A percentile compares a stretch with the other conserved stretches of the same genome.
Conservation (phyloP, 2,888 invertebrate genomes). For the Auanema freiburgensis region DNA sequence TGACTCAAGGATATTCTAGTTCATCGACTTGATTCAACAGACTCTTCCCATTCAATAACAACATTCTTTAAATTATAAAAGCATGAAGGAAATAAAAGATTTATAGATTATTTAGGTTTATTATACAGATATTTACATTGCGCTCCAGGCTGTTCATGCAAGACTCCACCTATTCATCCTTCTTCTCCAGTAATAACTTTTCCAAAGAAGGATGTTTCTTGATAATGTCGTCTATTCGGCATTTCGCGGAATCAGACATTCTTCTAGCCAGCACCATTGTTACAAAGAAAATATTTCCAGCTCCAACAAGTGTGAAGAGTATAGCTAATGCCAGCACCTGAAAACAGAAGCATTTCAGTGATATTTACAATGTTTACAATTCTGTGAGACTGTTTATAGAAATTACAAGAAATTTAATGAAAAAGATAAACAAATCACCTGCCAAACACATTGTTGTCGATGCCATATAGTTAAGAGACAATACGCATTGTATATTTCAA, state of each 20-base stretch:
- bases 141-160: background rate
- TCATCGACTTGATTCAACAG: background rate
- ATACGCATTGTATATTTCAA: constrained; percentile 27
- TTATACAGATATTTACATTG: background rate
- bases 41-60: background rate
- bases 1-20: constrained; percentile 2
- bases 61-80: background rate
- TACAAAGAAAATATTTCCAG: constrained; percentile 29
- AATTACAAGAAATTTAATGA: background rate
- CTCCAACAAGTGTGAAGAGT: constrained; percentile 22
- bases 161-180: background rate
- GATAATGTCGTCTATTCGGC: background rate
- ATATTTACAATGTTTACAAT: background rate
- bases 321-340: constrained; percentile 24
- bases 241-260: constrained; percentile 10
- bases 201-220: constrained; percentile 3
- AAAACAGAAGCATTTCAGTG: background rate
- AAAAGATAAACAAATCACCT: constrained; percentile 17
- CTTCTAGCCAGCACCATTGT: constrained; percentile 3
- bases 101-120: background rate
- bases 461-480: constrained; percentile 23
- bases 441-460: constrained; percentile 22
- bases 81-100: no score
- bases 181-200: background rate
- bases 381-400: background rate